A percentile compares a stretch with the other conserved stretches of the same genome.
phyloP scores from a whole-genome alignment of 2,113 vertebrate species.

The Cochlearius cochlearius region DNA sequence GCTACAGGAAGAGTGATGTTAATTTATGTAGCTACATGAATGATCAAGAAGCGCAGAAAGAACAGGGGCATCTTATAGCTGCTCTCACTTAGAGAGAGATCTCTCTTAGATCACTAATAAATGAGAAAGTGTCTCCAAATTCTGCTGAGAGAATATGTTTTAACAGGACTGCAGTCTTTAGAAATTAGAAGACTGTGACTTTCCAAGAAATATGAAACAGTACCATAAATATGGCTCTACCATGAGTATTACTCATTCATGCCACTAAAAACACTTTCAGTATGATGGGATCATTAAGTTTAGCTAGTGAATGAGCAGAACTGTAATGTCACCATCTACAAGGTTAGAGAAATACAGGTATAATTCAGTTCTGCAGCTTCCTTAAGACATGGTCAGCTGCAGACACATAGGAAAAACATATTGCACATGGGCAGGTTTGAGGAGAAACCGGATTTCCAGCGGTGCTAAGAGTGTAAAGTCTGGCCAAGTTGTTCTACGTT shows the following conservation, averaged over 20 bases:
- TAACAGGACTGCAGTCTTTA: not conserved
- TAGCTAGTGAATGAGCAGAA: not conserved
- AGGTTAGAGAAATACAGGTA: not conserved
- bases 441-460: not conserved
- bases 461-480: not conserved
- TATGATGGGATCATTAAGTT: not conserved
- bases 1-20: not conserved
- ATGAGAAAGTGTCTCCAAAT: not conserved
- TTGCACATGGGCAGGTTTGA: not conserved
- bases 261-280: not conserved
- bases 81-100: not conserved
- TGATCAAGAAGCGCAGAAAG: not conserved
- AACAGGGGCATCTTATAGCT: not conserved
- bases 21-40: not conserved
- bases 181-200: not conserved
- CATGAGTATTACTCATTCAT: not conserved
- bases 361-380: not conserved
- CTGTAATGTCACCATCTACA: not conserved
- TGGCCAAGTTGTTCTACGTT: not conserved
- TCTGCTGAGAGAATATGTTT: not conserved
- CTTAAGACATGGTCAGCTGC: not conserved
- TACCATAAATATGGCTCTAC: not conserved
- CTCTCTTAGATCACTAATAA: not conserved
- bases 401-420: not conserved
- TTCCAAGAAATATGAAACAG: not conserved